These are phyloP conservation scores for Cataglyphis cursor DNA, from an alignment of 2,888 invertebrate species.

Conservation along the genomic window DNA sequence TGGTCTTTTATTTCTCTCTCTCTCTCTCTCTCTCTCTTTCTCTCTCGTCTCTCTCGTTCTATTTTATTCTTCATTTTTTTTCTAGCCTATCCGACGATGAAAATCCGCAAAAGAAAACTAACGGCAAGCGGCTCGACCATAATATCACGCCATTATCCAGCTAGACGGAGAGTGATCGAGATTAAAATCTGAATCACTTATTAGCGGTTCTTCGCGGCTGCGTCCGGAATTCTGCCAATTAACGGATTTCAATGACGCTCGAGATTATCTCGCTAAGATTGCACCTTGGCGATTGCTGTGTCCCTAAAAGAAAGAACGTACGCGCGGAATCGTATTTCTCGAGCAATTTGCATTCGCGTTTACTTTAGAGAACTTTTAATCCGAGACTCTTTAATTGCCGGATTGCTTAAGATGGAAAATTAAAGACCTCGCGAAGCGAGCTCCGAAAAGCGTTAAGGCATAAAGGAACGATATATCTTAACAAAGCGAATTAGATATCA, in stretches of 20 bases:
- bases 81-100: not conserved
- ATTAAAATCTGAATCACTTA: conserved; percentile 50
- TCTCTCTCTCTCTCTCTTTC: conserved; percentile 2
- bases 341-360: conserved; percentile 1
- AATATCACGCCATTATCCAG: conserved; percentile 42
- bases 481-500: not conserved
- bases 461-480: conserved; percentile 8
- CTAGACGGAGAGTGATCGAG: conserved; percentile 14
- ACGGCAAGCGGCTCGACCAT: conserved; percentile 15
- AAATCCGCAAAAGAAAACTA: conserved; percentile 35
- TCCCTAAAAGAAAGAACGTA: not conserved
- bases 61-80: not conserved
- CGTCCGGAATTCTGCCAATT: conserved; percentile 30
- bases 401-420: conserved; percentile 29
- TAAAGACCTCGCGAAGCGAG: not conserved
- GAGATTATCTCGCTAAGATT: conserved; percentile 27
- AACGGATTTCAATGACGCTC: conserved; percentile 30
- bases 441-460: conserved; percentile 23
- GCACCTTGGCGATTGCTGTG: not conserved
- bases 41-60: conserved; percentile 18
- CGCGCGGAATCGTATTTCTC: not conserved
- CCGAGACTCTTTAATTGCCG: conserved; percentile 11
- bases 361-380: conserved; percentile 29
- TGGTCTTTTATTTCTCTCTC: conserved; percentile 64
- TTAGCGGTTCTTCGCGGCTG: conserved; percentile 17